phyloP scores from a whole-genome alignment of 92 coral and sea anemone genomes.

The Zoanthus sociatus region DNA sequence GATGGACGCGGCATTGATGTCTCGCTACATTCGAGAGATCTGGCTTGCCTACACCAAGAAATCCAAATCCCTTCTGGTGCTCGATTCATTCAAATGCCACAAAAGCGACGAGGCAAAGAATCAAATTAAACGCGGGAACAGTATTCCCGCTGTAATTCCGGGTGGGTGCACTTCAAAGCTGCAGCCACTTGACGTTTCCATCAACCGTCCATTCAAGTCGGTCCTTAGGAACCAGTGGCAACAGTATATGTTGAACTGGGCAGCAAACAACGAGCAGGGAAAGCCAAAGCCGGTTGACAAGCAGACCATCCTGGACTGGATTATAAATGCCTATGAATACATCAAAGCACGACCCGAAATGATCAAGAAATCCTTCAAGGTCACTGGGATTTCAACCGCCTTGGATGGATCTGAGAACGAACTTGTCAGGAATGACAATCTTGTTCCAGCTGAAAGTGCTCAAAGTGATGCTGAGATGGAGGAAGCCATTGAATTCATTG shows the following conservation, averaged over 20 bases:
- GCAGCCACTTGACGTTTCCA: constrained; percentile 9
- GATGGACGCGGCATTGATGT: constrained; percentile 28
- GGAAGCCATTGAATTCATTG: background rate
- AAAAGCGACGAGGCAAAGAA: constrained; percentile 16
- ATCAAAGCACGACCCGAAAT: too few species aligned
- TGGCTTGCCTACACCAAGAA: constrained; percentile 34
- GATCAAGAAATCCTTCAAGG: constrained; percentile 30
- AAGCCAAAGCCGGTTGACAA: constrained; percentile 31
- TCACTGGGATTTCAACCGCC: constrained; percentile 18
- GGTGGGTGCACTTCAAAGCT: constrained; percentile 25
- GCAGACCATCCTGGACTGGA: constrained; percentile 41
- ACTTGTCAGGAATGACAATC: background rate
- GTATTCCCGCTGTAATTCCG: constrained; percentile 27
- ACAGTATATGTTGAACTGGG: constrained; percentile 28
- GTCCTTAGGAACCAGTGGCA: constrained; percentile 17
- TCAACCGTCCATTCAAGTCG: constrained; percentile 16
- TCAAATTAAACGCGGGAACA: background rate
- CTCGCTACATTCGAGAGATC: constrained; percentile 21
- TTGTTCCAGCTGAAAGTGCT: background rate
- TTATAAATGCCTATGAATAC: constrained; percentile 2
- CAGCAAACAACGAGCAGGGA: background rate
- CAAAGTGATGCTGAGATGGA: background rate
- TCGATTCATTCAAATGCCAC: constrained; percentile 22
- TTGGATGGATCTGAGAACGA: constrained; percentile 23
- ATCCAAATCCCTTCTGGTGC: constrained; percentile 27